phyloP scores from a whole-genome alignment of 1,140 invertebrate genomes.

The Lineus longissimus region DNA sequence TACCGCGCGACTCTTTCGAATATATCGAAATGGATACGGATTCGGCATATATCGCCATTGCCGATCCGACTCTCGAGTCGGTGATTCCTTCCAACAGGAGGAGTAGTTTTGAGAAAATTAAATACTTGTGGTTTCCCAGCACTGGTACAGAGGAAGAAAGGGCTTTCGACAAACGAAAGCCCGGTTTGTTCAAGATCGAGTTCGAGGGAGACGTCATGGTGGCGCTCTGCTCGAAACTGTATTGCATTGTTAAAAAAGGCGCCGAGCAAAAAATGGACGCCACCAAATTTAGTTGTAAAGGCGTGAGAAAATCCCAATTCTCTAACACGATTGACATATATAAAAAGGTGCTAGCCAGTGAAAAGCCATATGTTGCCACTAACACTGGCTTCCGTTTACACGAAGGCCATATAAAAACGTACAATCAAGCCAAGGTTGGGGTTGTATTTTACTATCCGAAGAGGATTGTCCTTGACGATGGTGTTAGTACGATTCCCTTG shows the following conservation, averaged over 20 bases:
- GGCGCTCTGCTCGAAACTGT: background rate
- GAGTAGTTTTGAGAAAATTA: background rate
- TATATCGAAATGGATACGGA: slow-evolving; percentile 12
- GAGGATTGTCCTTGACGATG: background rate
- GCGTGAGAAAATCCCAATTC: background rate
- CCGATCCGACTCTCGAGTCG: background rate
- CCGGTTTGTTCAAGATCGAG: background rate
- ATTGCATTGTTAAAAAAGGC: background rate
- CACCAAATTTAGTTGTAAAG: slow-evolving; percentile 4
- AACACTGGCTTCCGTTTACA: background rate
- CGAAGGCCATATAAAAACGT: background rate
- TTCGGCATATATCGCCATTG: slow-evolving; percentile 8
- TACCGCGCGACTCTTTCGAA: background rate
- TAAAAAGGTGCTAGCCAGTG: background rate
- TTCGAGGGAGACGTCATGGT: background rate
- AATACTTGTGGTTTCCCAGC: background rate
- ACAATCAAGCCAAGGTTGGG: background rate
- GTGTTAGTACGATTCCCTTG: background rate
- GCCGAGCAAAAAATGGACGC: background rate
- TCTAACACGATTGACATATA: background rate
- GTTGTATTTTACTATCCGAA: background rate
- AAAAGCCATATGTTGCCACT: background rate
- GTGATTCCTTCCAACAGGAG: background rate
- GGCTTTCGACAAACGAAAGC: too few relatives aligned
- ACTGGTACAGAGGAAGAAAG: background rate